These are phyloP conservation scores for Murina feae DNA, from an alignment of 2,113 vertebrate genomes.

Conservation along the genomic window DNA sequence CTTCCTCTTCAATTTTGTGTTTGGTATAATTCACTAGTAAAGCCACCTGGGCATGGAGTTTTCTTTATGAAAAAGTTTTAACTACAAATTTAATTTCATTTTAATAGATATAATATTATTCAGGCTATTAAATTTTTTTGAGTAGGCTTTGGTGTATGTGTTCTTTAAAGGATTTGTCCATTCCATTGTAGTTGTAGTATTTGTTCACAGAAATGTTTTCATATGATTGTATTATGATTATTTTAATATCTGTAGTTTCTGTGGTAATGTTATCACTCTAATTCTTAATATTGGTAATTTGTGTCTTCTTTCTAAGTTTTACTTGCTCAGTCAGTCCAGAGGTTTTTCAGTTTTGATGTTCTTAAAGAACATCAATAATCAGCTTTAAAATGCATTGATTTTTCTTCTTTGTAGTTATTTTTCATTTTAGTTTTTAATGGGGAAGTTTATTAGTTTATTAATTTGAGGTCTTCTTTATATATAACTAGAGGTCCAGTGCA, in stretches of 20 bases:
- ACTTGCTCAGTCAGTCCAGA: not conserved
- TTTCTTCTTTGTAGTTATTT: not conserved
- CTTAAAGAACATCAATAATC: too few relatives aligned
- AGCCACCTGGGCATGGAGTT: not conserved
- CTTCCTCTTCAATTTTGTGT: not conserved
- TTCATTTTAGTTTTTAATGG: not conserved
- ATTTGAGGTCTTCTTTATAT: not conserved
- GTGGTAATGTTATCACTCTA: not conserved
- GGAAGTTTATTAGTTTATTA: not conserved
- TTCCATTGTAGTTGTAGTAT: not conserved
- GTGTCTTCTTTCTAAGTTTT: not conserved
- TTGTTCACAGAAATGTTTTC: not conserved
- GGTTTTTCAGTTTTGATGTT: not conserved
- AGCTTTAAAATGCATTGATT: not conserved
- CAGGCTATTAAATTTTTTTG: not conserved
- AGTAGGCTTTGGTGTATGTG: not conserved
- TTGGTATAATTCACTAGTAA: not conserved
- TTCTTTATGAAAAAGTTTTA: not conserved
- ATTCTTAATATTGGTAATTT: not conserved
- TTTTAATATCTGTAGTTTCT: not conserved
- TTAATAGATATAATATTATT: not conserved
- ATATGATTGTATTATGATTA: not conserved
- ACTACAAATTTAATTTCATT: not conserved
- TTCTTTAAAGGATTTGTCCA: not conserved
- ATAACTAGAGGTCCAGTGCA: too few relatives aligned